Conservation (phyloP, 2,888 invertebrate species). For the Ichneumon xanthorius region DNA sequence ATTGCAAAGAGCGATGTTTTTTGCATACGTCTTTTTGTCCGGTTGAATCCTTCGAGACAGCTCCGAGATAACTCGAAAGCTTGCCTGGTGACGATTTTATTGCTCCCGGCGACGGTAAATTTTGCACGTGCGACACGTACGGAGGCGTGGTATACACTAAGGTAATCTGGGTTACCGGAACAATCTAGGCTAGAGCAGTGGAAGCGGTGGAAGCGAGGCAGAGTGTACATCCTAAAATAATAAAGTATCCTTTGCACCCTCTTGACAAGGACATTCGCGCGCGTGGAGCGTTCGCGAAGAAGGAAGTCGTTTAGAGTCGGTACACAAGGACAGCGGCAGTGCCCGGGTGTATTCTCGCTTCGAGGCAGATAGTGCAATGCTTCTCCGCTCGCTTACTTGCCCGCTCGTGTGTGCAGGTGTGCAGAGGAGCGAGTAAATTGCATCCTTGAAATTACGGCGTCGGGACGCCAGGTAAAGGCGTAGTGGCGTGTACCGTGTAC, state of each 20-base stretch:
- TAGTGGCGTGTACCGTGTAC: conserved; percentile 44
- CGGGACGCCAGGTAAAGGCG: conserved; percentile 49
- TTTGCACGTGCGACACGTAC: conserved; percentile 1
- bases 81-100: background rate
- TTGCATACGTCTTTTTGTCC: background rate
- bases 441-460: conserved; percentile 68
- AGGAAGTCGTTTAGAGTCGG: conserved; percentile 53
- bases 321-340: conserved; percentile 14
- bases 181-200: conserved; percentile 41
- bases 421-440: conserved; percentile 65
- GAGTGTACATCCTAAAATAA: conserved; percentile 58
- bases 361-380: conserved; percentile 39
- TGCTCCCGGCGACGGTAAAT: background rate
- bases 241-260: conserved; percentile 64
- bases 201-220: conserved; percentile 10
- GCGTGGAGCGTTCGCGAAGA: conserved; percentile 36
- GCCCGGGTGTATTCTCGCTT: conserved; percentile 51
- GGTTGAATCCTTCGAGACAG: background rate
- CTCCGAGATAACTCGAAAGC: background rate
- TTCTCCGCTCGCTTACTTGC: conserved; percentile 41
- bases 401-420: conserved; percentile 61
- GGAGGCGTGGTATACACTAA: background rate
- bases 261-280: conserved; percentile 21
- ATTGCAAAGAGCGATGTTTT: background rate
- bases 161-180: conserved; percentile 59